A percentile compares a stretch with the other conserved stretches of the same genome.
These are phyloP conservation scores for Xylophagus ater DNA, from an alignment of 2,888 invertebrate species.

Conservation along the genomic window DNA sequence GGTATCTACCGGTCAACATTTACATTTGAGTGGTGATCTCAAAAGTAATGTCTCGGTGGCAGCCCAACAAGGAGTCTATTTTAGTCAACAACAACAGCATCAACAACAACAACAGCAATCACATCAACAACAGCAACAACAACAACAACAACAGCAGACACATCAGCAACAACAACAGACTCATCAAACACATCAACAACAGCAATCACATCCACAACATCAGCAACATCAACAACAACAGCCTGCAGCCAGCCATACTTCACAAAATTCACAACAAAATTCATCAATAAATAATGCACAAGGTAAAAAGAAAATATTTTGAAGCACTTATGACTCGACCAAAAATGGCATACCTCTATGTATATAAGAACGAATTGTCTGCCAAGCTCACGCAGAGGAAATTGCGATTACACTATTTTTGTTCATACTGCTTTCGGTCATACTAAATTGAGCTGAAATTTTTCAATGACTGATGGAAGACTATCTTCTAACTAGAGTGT, in stretches of 20 bases:
- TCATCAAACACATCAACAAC: conserved; percentile 14
- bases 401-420: too few relatives aligned
- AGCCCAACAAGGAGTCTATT: conserved; percentile 77
- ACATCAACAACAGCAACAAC: conserved; percentile 39
- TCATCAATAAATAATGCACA: conserved; percentile 35
- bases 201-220: conserved; percentile 31
- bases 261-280: conserved; percentile 27
- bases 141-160: too few relatives aligned
- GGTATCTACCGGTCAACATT: conserved; percentile 81
- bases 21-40: conserved; percentile 62
- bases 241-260: conserved; percentile 14
- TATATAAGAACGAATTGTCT: too few relatives aligned
- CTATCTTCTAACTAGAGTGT: too few relatives aligned
- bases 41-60: conserved; percentile 68
- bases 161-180: conserved; percentile 24
- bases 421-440: too few relatives aligned
- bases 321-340: neutral
- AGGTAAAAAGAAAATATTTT: conserved; percentile 23
- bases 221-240: conserved; percentile 27
- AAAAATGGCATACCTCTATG: too few relatives aligned
- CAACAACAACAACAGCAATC: conserved; percentile 20
- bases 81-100: conserved; percentile 42
- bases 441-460: too few relatives aligned
- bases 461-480: too few relatives aligned
- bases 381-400: too few relatives aligned